Conservation (phyloP, 2,888 invertebrate species). For the Drosophila pegasa region DNA sequence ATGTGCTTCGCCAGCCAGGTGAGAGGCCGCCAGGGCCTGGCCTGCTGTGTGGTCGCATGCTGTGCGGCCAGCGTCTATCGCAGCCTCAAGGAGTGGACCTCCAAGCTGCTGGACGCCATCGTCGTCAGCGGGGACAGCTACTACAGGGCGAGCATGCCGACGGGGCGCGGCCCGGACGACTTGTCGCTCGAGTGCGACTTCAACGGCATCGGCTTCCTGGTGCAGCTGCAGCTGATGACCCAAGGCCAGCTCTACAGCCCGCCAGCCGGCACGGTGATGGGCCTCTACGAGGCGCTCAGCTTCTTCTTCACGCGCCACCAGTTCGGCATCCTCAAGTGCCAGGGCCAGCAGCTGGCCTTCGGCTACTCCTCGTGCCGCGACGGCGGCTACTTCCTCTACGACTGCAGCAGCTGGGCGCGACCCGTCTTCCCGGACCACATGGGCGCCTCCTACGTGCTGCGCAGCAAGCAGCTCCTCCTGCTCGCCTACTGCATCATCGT, state of each 20-base stretch:
- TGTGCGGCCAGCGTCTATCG: constrained; percentile 87
- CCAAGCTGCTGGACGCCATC: constrained; percentile 87
- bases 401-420: constrained; percentile 87
- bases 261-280: constrained; percentile 85
- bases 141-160: constrained; percentile 85
- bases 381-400: constrained; percentile 88
- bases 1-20: constrained; percentile 85
- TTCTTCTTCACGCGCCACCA: constrained; percentile 87
- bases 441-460: constrained; percentile 87
- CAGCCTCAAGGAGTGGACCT: constrained; percentile 87
- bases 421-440: constrained; percentile 87
- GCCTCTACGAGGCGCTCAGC: constrained; percentile 87
- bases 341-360: constrained; percentile 86
- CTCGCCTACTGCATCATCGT: constrained; percentile 88
- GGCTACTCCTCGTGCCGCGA: constrained; percentile 82
- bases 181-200: constrained; percentile 86
- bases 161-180: constrained; percentile 86
- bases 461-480: constrained; percentile 87
- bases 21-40: constrained; percentile 88
- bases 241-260: constrained; percentile 87
- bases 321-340: constrained; percentile 86
- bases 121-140: constrained; percentile 87
- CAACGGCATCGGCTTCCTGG: constrained; percentile 86
- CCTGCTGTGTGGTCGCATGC: constrained; percentile 87
- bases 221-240: constrained; percentile 86